Evolutionary conservation across 2,113 vertebrate genomes (phyloP).

Genomic region (Brachypteracias leptosomus): DNA sequence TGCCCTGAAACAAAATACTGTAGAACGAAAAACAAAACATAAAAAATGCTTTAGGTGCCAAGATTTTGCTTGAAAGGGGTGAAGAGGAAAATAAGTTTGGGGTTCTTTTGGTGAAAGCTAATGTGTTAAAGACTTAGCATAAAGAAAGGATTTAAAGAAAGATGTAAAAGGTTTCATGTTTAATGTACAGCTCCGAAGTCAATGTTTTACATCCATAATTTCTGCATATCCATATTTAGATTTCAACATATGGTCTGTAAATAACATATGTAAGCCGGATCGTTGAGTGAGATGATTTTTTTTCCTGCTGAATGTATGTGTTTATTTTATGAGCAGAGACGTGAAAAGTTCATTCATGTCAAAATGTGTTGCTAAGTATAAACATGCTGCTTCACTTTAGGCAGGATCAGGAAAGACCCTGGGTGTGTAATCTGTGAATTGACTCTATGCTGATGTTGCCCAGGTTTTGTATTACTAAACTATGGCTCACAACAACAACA

Average conservation of each 20-base stretch:
- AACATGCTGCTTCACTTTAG: slow-evolving; percentile 68
- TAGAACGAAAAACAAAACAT: slow-evolving; percentile 13
- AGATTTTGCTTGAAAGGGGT: background rate
- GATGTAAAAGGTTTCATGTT: background rate
- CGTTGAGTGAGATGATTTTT: slow-evolving; percentile 51
- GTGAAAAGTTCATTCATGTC: slow-evolving; percentile 72
- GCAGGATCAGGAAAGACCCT: slow-evolving; percentile 64
- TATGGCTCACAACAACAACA: slow-evolving; percentile 64
- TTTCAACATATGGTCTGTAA: slow-evolving; percentile 46
- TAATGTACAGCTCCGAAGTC: background rate
- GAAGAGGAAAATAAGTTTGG: background rate
- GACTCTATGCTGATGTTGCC: slow-evolving; percentile 60
- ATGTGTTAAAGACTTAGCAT: background rate
- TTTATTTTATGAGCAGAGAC: slow-evolving; percentile 70
- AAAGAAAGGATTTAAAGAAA: background rate
- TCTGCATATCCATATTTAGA: slow-evolving; percentile 47
- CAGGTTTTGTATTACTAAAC: slow-evolving; percentile 55
- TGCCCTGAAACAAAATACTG: slow-evolving; percentile 54
- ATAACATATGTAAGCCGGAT: slow-evolving; percentile 43
- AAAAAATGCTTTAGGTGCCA: background rate
- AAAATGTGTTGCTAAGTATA: slow-evolving; percentile 69
- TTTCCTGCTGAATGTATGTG: slow-evolving; percentile 48
- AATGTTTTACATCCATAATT: slow-evolving; percentile 38
- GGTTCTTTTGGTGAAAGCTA: background rate
- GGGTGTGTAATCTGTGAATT: slow-evolving; percentile 67